Evolutionary conservation across 1,140 invertebrate genomes (phyloP), one percentile per base, ranked within the genome.

Genomic region (Lethrus apterus): DNA sequence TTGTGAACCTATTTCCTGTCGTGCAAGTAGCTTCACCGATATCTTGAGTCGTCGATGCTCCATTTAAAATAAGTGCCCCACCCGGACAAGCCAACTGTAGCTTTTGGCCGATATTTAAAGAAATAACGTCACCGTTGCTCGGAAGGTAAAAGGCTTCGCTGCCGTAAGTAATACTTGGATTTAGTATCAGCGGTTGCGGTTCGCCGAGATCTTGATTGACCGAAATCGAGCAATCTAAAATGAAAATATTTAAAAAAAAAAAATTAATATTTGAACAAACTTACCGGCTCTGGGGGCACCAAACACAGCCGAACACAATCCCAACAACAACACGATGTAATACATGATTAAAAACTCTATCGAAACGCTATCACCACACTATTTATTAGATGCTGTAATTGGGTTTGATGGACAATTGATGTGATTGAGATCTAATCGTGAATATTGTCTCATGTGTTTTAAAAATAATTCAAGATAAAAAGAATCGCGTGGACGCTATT

Each of bases 201-300:
- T 44, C 43, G 14, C 11, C 17, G 9, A 50, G 21, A 21, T 50
- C 40, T 10, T 31, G 17, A 31, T 45, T 45, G 15, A 50, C 29
- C 13, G 34, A 44, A 33, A 45, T 45, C 2, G 41, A 9, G 23
- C 48, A 50, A 21, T 42, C 48, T 50, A 44, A 44, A 45, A 26
- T 2, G 29, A 5, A 8, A 26, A 26, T n/a, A 26, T n/a, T 26
- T 7, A 7, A 26, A 26, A 26, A 26, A 26, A n/a, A n/a, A n/a
- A n/a, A n/a, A n/a, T n/a, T n/a, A n/a, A n/a, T n/a, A n/a, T n/a
- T n/a, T n/a, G n/a, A n/a, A n/a, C n/a, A n/a, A n/a, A n/a, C n/a
- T n/a, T n/a, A n/a, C n/a, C n/a, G n/a, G n/a, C n/a, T n/a, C n/a
- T n/a, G n/a, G n/a, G n/a, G n/a, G n/a, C n/a, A n/a, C n/a, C n/a